A percentile compares a stretch with the other conserved stretches of the same genome.
phyloP scores from a whole-genome alignment of 2,113 vertebrate species.

The Junco hyemalis region DNA sequence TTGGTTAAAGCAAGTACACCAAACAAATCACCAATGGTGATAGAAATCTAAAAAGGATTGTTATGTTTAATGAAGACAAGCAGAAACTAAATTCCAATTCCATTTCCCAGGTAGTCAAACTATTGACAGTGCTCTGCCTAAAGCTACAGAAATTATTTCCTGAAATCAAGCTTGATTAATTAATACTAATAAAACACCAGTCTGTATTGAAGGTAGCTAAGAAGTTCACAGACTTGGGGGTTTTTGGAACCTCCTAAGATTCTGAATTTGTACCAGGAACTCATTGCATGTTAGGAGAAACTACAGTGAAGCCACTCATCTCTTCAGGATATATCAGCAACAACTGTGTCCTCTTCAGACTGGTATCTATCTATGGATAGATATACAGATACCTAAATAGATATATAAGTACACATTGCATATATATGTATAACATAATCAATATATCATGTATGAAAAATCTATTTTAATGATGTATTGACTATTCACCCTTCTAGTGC shows the following conservation, averaged over 20 bases:
- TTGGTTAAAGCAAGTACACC: neutral
- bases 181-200: neutral
- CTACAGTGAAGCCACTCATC: rapidly evolving
- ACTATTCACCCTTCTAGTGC: neutral
- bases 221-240: neutral
- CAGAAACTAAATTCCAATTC: neutral
- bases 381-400: neutral
- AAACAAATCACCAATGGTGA: neutral
- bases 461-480: neutral
- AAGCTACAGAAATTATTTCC: neutral
- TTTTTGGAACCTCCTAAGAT: neutral
- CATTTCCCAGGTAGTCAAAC: neutral
- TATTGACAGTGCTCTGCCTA: neutral
- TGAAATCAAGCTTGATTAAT: neutral
- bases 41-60: neutral
- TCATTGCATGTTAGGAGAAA: neutral
- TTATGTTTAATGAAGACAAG: neutral
- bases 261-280: neutral
- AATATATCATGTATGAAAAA: neutral
- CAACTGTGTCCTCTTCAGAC: neutral
- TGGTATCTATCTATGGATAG: neutral
- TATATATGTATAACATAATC: neutral
- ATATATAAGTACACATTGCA: neutral
- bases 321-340: neutral
- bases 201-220: neutral